These are phyloP conservation scores for Siniperca chuatsi DNA, from an alignment of 2,113 vertebrate genomes.

Conservation along the genomic window DNA sequence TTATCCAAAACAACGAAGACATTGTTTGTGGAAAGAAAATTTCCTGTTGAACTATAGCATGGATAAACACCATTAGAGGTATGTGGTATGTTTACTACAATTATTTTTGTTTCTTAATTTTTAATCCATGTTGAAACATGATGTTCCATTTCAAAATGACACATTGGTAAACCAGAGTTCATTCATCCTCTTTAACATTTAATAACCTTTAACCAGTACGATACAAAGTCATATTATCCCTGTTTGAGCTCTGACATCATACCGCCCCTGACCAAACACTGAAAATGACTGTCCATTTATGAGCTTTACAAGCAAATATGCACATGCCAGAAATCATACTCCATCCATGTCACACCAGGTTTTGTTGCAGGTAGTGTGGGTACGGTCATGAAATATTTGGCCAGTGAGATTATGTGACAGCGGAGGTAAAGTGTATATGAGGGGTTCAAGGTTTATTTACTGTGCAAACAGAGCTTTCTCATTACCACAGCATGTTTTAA, in stretches of 20 bases:
- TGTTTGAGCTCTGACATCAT: slow-evolving; percentile 29
- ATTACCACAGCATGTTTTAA: slow-evolving; percentile 33
- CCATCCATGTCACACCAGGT: slow-evolving; percentile 19
- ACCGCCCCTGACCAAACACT: slow-evolving; percentile 8
- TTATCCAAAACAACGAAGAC: not conserved
- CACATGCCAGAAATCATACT: slow-evolving; percentile 9
- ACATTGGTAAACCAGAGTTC: not conserved
- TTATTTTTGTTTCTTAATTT: not conserved
- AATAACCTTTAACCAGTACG: not conserved
- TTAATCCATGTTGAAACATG: not conserved
- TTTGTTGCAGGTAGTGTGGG: slow-evolving; percentile 30
- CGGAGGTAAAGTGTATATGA: slow-evolving; percentile 3
- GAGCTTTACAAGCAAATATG: slow-evolving; percentile 7
- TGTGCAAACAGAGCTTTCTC: slow-evolving; percentile 47
- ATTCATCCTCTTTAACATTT: not conserved
- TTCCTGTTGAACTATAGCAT: not conserved
- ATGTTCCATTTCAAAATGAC: not conserved
- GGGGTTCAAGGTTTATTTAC: slow-evolving; percentile 50
- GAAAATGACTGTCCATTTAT: slow-evolving; percentile 18
- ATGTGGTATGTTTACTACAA: not conserved
- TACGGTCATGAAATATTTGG: slow-evolving; percentile 23
- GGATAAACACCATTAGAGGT: not conserved
- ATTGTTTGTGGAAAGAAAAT: slow-evolving; percentile 10
- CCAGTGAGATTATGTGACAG: slow-evolving; percentile 41
- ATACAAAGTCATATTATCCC: not conserved